These are phyloP conservation scores for Lepetodrilus schrolli DNA, from an alignment of 2,888 invertebrate genomes.

Conservation along the genomic window DNA sequence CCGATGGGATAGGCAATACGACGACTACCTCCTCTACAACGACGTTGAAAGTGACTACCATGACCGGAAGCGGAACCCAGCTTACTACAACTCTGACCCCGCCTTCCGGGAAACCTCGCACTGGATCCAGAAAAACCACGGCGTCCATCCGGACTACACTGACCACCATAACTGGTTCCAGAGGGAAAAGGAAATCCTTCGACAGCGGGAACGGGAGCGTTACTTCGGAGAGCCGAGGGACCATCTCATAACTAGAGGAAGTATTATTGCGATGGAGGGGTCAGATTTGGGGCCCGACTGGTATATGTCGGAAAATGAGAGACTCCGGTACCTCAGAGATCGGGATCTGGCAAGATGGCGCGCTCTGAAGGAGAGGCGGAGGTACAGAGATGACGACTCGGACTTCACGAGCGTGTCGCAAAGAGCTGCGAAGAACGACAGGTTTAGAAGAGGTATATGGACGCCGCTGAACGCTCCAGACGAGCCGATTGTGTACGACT, in stretches of 20 bases:
- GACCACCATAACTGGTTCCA: slow-evolving; percentile 8
- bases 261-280: neutral
- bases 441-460: neutral
- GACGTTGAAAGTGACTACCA: neutral
- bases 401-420: neutral
- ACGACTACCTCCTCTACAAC: neutral
- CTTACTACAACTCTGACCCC: neutral
- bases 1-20: neutral
- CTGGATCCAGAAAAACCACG: slow-evolving; percentile 2
- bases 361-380: neutral
- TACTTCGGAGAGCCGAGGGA: neutral
- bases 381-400: neutral
- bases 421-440: neutral
- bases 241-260: neutral
- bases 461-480: neutral
- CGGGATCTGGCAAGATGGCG: neutral
- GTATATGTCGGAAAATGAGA: neutral
- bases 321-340: neutral
- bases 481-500: neutral
- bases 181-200: neutral
- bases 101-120: neutral
- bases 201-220: slow-evolving; percentile 14
- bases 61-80: neutral
- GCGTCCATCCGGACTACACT: neutral
- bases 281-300: neutral